phyloP scores from a whole-genome alignment of 2,113 vertebrate genomes.

The Buteo buteo region DNA sequence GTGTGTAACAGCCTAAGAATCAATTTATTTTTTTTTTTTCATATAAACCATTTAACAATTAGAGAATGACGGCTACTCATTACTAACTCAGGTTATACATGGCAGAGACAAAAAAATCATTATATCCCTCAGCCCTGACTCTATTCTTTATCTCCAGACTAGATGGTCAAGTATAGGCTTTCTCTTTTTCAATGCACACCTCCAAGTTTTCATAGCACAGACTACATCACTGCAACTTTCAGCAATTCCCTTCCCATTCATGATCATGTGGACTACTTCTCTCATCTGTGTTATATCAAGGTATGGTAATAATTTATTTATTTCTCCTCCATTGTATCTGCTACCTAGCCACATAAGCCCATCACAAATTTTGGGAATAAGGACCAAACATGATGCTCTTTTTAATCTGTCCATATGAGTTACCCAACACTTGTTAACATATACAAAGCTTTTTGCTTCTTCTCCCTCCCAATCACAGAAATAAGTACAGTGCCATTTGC shows the following conservation, averaged over 20 bases:
- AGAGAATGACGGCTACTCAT: background rate
- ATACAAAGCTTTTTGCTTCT: background rate
- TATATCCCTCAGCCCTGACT: background rate
- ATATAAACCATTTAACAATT: background rate
- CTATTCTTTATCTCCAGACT: background rate
- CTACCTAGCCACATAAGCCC: background rate
- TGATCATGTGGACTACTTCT: background rate
- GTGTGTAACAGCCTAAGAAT: background rate
- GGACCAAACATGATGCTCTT: background rate
- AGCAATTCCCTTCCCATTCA: background rate
- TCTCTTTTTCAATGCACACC: background rate
- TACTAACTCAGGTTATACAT: background rate
- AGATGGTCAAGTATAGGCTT: fast-evolving
- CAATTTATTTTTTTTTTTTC: background rate
- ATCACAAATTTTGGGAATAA: background rate
- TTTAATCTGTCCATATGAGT: background rate
- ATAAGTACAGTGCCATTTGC: background rate
- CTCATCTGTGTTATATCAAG: background rate
- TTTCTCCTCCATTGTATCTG: background rate
- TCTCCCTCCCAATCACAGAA: background rate
- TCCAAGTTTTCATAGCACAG: background rate
- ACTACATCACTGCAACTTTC: background rate
- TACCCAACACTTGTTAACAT: background rate
- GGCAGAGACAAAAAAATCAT: background rate
- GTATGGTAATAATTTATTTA: background rate